Conservation (phyloP, 2,797 vertebrate genomes). For the Melanotaenia boesemani region DNA sequence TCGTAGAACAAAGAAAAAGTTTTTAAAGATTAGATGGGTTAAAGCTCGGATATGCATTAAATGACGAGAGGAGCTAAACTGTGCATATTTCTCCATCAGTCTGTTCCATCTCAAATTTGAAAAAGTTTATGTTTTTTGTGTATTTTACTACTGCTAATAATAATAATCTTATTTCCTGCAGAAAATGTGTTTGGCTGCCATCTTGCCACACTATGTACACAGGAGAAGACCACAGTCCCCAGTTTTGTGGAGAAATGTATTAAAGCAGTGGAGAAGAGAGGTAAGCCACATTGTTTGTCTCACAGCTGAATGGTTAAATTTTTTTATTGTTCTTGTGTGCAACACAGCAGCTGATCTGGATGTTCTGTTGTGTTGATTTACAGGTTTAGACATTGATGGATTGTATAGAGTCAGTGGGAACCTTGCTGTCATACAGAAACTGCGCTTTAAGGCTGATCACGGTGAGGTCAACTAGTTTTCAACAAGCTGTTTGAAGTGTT, state of each 20-base stretch:
- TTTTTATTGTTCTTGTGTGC: fast-evolving
- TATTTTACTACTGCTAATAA: neutral
- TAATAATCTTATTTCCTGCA: conserved; percentile 56
- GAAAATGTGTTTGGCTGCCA: conserved; percentile 95
- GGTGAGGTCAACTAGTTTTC: conserved; percentile 76
- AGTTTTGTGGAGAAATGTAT: conserved; percentile 92
- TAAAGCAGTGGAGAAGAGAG: conserved; percentile 89
- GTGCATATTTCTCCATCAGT: fast-evolving
- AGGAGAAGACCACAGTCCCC: conserved; percentile 87
- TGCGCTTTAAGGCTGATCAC: conserved; percentile 94
- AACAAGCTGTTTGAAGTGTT: neutral
- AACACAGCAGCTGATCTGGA: neutral
- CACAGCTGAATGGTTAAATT: neutral
- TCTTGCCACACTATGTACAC: conserved; percentile 85
- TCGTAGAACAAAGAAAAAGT: neutral
- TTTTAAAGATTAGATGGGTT: neutral
- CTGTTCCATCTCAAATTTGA: neutral
- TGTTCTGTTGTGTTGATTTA: conserved; percentile 16
- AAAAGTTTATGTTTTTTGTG: neutral
- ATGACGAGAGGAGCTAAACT: neutral
- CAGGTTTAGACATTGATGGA: conserved; percentile 94
- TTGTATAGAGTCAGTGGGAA: conserved; percentile 96
- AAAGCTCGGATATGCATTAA: neutral
- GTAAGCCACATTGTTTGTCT: conserved; percentile 61
- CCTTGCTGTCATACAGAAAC: conserved; percentile 93